phyloP scores from a whole-genome alignment of 2,888 invertebrate genomes.

The Mycalesis mineus region DNA sequence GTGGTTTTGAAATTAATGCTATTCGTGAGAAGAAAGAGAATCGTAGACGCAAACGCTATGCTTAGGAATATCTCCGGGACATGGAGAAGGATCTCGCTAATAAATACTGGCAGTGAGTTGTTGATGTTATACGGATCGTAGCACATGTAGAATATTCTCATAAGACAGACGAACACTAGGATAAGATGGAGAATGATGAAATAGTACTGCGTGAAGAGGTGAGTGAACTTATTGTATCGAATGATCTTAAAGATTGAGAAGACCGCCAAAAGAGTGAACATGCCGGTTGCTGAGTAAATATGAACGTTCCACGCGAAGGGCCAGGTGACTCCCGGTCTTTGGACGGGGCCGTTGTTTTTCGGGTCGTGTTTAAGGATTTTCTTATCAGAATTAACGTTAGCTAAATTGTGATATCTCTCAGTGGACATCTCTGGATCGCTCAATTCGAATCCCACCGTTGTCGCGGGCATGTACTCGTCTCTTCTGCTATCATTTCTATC shows the following conservation, averaged over 20 bases:
- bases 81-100: conserved; percentile 90
- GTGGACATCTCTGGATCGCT: conserved; percentile 74
- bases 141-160: conserved; percentile 91
- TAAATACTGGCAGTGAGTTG: conserved; percentile 85
- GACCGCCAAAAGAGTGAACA: conserved; percentile 89
- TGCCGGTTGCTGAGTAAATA: conserved; percentile 90
- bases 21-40: conserved; percentile 89
- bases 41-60: conserved; percentile 92
- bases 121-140: conserved; percentile 96
- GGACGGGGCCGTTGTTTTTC: conserved; percentile 59
- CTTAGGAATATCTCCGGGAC: conserved; percentile 92
- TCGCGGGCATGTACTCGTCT: conserved; percentile 64
- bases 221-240: conserved; percentile 90
- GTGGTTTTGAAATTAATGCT: conserved; percentile 86
- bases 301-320: conserved; percentile 94
- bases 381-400: conserved; percentile 77
- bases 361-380: conserved; percentile 64
- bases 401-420: conserved; percentile 77
- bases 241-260: conserved; percentile 92
- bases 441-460: conserved; percentile 67
- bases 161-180: conserved; percentile 87
- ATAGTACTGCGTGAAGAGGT: conserved; percentile 91
- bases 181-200: conserved; percentile 91
- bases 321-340: conserved; percentile 81
- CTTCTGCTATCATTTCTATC: conserved; percentile 57